Base-by-base conservation (phyloP, 1,140 invertebrate species). In the Drosophila miranda region DNA sequence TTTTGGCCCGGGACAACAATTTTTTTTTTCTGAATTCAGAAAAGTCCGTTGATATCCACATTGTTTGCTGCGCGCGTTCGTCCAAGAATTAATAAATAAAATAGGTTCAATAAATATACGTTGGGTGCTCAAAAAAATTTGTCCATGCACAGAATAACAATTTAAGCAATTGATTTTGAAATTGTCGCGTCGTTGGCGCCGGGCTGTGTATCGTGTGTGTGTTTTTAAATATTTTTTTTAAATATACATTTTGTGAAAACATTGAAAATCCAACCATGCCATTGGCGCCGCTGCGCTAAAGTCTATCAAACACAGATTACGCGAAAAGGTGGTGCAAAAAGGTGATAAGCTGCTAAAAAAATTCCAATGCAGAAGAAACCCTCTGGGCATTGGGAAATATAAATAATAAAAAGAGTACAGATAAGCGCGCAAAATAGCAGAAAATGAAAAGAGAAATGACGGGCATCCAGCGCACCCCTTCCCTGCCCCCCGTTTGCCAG, bases 401-500 rank as follows among this genome's bases (percentile, higher is more conserved):
- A 56, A 73, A 56, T 43, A 50, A 45, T 26, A 41, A 67, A 79
- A 80, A 71, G 55, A 54, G 76, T 76, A 62, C 78, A 86, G 80
- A 84, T 84, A 84, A 84, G 80, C 80, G 81, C 81, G 80, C 80
- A 76, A 83, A 82, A 76, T 62, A 68, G 45, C 59, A 72, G 49
- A 73, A 49, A 73, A 46, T 59, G 60, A 63, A 38, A 54, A 67
- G 19, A 34, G 49, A 43, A 67, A 60, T 67, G 64, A 63, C 64
- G 43, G 42, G 45, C 46, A 52, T 11, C 30, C 30, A 38, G 30
- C 50, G n/a, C 50, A 26, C 50, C 9, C 49, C 21, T 14, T 21
- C 49, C 26, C 34, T 38, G 6, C 14, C 23, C 4, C 7, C 41
- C 9, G 53, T 42, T 23, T n/a, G 14, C 38, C 41, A 74, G 80